Base-by-base conservation (phyloP, 2,888 invertebrate species). In the Teinopalpus imperialis region DNA sequence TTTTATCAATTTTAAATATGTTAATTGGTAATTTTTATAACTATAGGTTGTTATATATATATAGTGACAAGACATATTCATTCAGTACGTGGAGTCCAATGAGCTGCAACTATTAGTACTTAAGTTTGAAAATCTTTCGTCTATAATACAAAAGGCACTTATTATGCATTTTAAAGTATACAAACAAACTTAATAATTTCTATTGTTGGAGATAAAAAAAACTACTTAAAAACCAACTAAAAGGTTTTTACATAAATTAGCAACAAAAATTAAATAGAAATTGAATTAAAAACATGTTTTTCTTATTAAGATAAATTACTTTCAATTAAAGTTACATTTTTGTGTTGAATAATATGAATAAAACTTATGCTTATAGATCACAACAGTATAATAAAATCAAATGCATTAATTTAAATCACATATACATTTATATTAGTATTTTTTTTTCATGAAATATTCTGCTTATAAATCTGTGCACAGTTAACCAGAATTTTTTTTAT, bases 91-190 rank as follows among this genome's bases (percentile, higher is more conserved):
- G 43, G 21, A 14, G 34, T 36, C 36, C 29, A 43, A 27, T 37
- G 23, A 43, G 36, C 36, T 43, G 43, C 36, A 43, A 36, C 30
- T 31, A 36, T 43, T 43, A 34, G 29, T 36, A 30, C 26, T 42
- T 34, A 12, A 21, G n/a, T 43, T 30, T 43, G 20, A 36, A 37
- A 24, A 29, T 14, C 10, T 10, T 18, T 37, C 26, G 14, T n/a
- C n/a, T n/a, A n/a, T n/a, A n/a, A n/a, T n/a, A n/a, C n/a, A n/a
- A n/a, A n/a, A 37, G 13, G 8, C 26, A 24, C 9, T 16, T 7
- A 18, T 9, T 9, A 1, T 16, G 2, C n/a, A n/a, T n/a, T n/a
- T 21, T 21, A 21, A 21, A 5, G 7, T 20, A 7, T 20, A 5
- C 5, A 20, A 20, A 20, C 7, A 20, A 20, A 7, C 7, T 7